Percentiles rank a stretch among this genome's conserved stretches.
phyloP scores from a whole-genome alignment of 2,888 invertebrate species.

The Acrobasis repandana region DNA sequence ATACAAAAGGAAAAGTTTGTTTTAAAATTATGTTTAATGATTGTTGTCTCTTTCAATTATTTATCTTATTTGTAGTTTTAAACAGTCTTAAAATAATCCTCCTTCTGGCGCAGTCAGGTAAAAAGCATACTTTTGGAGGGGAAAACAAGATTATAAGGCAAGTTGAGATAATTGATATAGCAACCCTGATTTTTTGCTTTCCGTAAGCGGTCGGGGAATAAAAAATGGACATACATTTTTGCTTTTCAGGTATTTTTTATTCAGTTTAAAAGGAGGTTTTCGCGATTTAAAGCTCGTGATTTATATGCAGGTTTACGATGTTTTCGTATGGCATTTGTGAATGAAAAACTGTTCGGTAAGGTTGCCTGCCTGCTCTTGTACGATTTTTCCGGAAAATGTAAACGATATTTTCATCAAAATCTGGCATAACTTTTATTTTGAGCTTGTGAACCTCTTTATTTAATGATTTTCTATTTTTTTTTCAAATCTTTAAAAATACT shows the following conservation, averaged over 20 bases:
- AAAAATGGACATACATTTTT: conserved; percentile 7
- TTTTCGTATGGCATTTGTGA: conserved; percentile 11
- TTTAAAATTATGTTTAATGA: too few species aligned
- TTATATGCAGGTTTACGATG: conserved; percentile 17
- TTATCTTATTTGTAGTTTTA: too few species aligned
- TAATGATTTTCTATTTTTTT: too few species aligned
- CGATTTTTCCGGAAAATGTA: background rate
- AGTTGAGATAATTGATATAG: too few species aligned
- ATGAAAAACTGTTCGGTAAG: conserved; percentile 1
- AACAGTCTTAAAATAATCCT: too few species aligned
- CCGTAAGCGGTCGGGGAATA: conserved; percentile 8
- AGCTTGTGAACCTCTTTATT: too few species aligned
- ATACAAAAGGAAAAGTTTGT: too few species aligned
- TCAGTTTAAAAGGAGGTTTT: conserved; percentile 16
- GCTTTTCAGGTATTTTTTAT: conserved; percentile 13
- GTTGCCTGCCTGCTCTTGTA: background rate
- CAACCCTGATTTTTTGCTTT: background rate
- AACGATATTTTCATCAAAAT: background rate
- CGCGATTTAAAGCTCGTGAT: conserved; percentile 9
- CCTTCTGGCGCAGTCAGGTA: too few species aligned
- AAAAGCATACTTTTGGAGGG: too few species aligned
- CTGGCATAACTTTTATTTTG: background rate
- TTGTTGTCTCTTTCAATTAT: too few species aligned
- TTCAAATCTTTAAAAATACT: too few species aligned
- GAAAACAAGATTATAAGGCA: too few species aligned